Evolutionary conservation across 1,140 invertebrate genomes (phyloP).

Genomic region (Orchesella cincta): DNA sequence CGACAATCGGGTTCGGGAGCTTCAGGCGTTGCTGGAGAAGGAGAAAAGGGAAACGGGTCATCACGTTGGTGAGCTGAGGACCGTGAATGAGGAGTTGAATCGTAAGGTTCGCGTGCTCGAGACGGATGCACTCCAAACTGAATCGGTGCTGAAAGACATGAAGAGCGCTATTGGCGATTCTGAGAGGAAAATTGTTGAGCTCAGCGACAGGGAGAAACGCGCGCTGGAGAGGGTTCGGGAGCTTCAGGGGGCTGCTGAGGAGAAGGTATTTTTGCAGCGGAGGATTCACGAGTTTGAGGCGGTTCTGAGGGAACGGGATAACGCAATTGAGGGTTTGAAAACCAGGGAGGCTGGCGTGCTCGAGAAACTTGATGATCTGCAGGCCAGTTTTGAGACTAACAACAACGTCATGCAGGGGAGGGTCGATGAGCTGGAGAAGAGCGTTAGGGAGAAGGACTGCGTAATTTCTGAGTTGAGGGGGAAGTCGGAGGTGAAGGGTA

Average conservation of each 20-base stretch:
- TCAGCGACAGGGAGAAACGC: neutral
- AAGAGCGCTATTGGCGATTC: neutral
- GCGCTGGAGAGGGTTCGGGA: neutral
- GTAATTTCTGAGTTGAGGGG: neutral
- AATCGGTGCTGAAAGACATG: too few relatives aligned
- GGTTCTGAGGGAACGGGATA: neutral
- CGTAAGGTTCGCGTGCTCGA: neutral
- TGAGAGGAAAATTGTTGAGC: neutral
- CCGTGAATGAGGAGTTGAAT: neutral
- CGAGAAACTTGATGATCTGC: too few relatives aligned
- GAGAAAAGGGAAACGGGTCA: neutral
- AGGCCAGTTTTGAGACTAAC: neutral
- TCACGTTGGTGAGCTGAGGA: neutral
- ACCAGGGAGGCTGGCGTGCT: too few relatives aligned
- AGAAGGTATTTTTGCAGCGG: neutral
- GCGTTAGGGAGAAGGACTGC: neutral
- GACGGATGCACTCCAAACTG: too few relatives aligned
- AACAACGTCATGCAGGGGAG: neutral
- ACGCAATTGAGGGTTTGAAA: too few relatives aligned
- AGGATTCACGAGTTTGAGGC: neutral
- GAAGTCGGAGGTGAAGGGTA: neutral
- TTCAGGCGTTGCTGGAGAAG: neutral
- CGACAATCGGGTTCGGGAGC: too few relatives aligned
- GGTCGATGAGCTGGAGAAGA: neutral
- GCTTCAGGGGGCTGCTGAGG: neutral